phyloP scores from a whole-genome alignment of 2,888 invertebrate genomes.

The Meteorus colon region DNA sequence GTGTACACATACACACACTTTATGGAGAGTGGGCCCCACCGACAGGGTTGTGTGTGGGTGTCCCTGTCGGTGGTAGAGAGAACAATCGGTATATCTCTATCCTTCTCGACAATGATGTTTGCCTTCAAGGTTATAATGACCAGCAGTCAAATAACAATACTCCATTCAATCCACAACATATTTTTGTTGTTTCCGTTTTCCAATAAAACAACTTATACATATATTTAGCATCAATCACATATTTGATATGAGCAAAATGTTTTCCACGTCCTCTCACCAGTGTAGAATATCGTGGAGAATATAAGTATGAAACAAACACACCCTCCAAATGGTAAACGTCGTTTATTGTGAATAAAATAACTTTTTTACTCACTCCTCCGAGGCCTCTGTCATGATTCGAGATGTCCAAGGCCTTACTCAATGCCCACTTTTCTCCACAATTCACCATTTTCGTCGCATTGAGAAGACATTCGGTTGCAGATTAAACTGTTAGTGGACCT shows the following conservation, averaged over 20 bases:
- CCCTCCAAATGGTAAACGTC: slow-evolving; percentile 14
- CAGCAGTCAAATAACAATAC: slow-evolving; percentile 15
- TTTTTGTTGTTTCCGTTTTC: neutral
- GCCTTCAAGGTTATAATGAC: slow-evolving; percentile 43
- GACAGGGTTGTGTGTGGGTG: slow-evolving; percentile 36
- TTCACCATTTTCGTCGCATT: slow-evolving; percentile 89
- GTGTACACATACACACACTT: slow-evolving; percentile 40
- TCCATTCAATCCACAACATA: slow-evolving; percentile 8
- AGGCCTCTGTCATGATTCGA: slow-evolving; percentile 93
- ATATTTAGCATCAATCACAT: neutral
- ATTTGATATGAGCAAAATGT: neutral
- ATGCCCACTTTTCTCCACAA: slow-evolving; percentile 86
- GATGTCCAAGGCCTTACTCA: slow-evolving; percentile 88
- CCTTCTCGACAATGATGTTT: slow-evolving; percentile 44
- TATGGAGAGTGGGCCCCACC: slow-evolving; percentile 26
- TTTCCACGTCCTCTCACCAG: neutral
- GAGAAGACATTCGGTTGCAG: slow-evolving; percentile 67
- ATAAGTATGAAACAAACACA: slow-evolving; percentile 15
- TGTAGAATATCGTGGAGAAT: neutral
- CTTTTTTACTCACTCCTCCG: slow-evolving; percentile 86
- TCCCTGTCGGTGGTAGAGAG: slow-evolving; percentile 24
- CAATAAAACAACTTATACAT: neutral
- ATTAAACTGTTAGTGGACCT: slow-evolving; percentile 45
- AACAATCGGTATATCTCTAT: slow-evolving; percentile 32
- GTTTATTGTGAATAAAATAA: slow-evolving; percentile 17